phyloP scores from a whole-genome alignment of 2,888 invertebrate genomes.

The Congeria kusceri region DNA sequence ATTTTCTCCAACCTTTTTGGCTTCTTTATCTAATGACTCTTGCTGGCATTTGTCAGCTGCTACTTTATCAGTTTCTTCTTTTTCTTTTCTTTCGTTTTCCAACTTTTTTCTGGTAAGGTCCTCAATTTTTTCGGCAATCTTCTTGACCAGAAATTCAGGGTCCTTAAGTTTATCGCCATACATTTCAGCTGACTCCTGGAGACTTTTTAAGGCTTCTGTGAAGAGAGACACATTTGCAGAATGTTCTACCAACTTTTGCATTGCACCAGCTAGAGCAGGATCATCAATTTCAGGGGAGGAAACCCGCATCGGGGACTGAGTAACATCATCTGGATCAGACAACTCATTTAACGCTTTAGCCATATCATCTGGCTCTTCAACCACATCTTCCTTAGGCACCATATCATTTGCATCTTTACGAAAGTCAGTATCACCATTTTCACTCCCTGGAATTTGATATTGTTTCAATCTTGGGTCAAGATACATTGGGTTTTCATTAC shows the following conservation, averaged over 20 bases:
- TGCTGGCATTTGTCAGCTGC: background rate
- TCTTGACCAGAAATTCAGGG: constrained; percentile 56
- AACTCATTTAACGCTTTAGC: constrained; percentile 56
- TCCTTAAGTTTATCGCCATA: constrained; percentile 50
- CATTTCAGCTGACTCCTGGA: constrained; percentile 57
- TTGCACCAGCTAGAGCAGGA: constrained; percentile 46
- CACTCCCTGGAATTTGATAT: background rate
- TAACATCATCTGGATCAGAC: constrained; percentile 53
- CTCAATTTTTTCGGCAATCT: constrained; percentile 58
- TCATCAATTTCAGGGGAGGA: constrained; percentile 26
- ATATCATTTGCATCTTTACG: background rate
- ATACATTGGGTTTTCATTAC: too few relatives aligned
- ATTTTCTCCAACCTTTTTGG: background rate
- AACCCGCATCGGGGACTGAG: constrained; percentile 35
- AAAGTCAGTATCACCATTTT: background rate
- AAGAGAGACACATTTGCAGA: constrained; percentile 48
- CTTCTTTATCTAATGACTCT: background rate
- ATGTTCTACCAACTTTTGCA: constrained; percentile 61
- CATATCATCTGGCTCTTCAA: constrained; percentile 52
- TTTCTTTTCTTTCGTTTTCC: background rate
- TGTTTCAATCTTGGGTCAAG: background rate
- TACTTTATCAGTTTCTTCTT: background rate
- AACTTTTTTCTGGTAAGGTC: constrained; percentile 17
- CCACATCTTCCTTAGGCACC: constrained; percentile 21
- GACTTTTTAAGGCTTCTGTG: constrained; percentile 51